Evolutionary conservation across 2,797 vertebrate species (phyloP).

Genomic region (Aplochiton taeniatus): DNA sequence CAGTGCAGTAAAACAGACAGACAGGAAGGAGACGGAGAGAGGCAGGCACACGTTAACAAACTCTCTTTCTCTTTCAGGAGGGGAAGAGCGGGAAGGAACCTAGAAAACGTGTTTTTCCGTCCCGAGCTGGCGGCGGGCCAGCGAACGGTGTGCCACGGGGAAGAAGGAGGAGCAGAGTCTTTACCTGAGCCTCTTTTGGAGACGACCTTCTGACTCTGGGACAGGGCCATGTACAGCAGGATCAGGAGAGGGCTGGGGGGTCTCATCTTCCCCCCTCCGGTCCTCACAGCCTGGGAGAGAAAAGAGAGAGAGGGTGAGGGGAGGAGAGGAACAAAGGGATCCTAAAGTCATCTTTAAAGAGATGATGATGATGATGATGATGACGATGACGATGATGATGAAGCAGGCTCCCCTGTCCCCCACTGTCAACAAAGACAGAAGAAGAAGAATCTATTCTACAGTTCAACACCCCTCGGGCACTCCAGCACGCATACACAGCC

Average conservation of each 20-base stretch:
- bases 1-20: neutral
- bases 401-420: constrained; percentile 37
- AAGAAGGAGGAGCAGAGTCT: too few species aligned
- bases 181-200: constrained; percentile 98
- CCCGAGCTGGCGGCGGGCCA: too few species aligned
- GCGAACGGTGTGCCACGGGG: too few species aligned
- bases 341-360: constrained; percentile 42
- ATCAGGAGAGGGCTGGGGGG: constrained; percentile 91
- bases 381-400: constrained; percentile 56
- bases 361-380: constrained; percentile 54
- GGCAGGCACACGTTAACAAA: constrained; percentile 6
- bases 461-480: neutral
- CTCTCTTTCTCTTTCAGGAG: neutral
- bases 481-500: neutral
- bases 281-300: constrained; percentile 62
- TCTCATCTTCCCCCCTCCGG: constrained; percentile 88
- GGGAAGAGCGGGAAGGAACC: neutral
- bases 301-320: constrained; percentile 19
- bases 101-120: too few species aligned
- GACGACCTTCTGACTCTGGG: constrained; percentile 92
- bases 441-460: too few species aligned
- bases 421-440: constrained; percentile 33
- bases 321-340: constrained; percentile 25
- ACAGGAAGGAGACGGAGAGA: neutral
- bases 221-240: constrained; percentile 88